Base-by-base conservation (phyloP, 2,888 invertebrate genomes). In the Drosophila pseudotalamancana region DNA sequence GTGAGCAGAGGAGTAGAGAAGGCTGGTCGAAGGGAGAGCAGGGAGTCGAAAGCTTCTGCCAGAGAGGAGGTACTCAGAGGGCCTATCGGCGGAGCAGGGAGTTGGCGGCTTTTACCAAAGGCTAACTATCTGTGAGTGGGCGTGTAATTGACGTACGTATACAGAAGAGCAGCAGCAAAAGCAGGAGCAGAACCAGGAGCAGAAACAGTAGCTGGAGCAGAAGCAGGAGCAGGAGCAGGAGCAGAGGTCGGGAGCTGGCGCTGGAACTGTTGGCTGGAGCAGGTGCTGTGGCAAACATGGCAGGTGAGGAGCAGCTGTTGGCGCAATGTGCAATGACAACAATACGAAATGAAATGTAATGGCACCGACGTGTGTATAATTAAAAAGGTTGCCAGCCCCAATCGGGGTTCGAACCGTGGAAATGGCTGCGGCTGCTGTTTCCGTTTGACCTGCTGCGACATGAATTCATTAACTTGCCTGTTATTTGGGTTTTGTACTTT, bases 341-440 rank as follows among this genome's bases (percentile, higher is more conserved):
- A 80, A 80, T 75, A 59, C 75, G 45, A 70, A 84, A 75, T 75
- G 84, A 77, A 83, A 86, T 83, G 84, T 83, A 86, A 82, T 86
- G 81, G 77, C 67, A 67, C 64, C 81, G 81, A 82, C 87, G 87
- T 82, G 82, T 83, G 77, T 83, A 77, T 82, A 82, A 86, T 82
- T 82, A 86, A 82, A 86, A 83, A 40, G 48, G 35, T 42, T 35
- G 14, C 32, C 39, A 8, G 23, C 19, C 31, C 43, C 40, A 25
- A 42, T 29, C 23, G 19, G 35, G 46, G 32, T 32, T 68, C 63
- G 63, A 69, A 69, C 50, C 53, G 16, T 12, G 43, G 35, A 12
- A 29, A 46, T 11, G 16, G 16, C 25, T 11, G 25, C 1, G 39
- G 31, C 31, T 4, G 14, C 3, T 59, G 54, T 46, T 62, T 74